These are phyloP conservation scores for Margaritifera margaritifera DNA, from an alignment of 2,888 invertebrate species.

Conservation along the genomic window DNA sequence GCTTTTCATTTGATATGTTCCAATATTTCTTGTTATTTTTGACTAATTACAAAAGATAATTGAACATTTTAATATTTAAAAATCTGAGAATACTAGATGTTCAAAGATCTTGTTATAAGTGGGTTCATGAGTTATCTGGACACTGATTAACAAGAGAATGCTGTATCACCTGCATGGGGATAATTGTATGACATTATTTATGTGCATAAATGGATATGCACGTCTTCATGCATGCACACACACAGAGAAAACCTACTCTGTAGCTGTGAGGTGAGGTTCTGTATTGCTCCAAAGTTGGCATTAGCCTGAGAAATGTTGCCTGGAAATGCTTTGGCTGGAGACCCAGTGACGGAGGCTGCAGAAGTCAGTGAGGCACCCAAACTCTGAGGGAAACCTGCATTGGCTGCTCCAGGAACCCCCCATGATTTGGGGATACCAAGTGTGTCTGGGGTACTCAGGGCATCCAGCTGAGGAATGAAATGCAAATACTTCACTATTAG, in stretches of 20 bases:
- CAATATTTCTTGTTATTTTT: too few species aligned
- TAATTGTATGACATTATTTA: neutral
- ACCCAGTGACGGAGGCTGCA: slow-evolving; percentile 58
- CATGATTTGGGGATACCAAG: slow-evolving; percentile 49
- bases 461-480: slow-evolving; percentile 34
- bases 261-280: slow-evolving; percentile 63
- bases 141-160: neutral
- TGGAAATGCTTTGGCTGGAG: slow-evolving; percentile 67
- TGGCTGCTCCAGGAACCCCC: slow-evolving; percentile 40
- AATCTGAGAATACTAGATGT: too few species aligned
- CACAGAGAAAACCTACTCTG: slow-evolving; percentile 54
- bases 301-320: slow-evolving; percentile 36
- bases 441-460: slow-evolving; percentile 30
- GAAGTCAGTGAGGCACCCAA: slow-evolving; percentile 36
- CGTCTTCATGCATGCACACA: neutral
- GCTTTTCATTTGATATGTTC: too few species aligned
- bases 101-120: too few species aligned
- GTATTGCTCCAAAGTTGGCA: slow-evolving; percentile 46
- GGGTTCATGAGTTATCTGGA: too few species aligned
- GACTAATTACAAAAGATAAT: too few species aligned
- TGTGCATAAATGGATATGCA: neutral
- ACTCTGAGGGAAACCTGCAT: slow-evolving; percentile 47
- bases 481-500: neutral
- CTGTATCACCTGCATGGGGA: neutral
- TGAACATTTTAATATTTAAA: too few species aligned